Percentiles rank a stretch among this genome's conserved stretches.
Evolutionary conservation across 2,113 vertebrate genomes (phyloP).

Genomic region (Coptodon rendalli): DNA sequence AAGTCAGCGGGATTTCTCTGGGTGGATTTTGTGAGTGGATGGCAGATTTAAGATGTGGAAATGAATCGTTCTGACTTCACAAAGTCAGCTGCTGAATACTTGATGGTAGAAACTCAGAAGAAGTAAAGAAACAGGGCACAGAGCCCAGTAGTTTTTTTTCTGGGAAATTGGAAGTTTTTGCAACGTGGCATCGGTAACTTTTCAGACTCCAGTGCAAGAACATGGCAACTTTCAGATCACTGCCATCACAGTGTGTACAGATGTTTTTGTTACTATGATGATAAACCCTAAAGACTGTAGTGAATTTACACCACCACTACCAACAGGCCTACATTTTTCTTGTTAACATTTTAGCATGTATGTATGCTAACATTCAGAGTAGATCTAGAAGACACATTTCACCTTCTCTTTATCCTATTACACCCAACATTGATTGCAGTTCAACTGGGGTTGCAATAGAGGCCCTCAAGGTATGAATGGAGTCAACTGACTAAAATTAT

Average conservation of each 20-base stretch:
- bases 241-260: background rate
- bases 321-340: background rate
- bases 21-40: background rate
- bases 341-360: background rate
- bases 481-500: background rate
- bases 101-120: background rate
- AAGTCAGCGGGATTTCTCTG: background rate
- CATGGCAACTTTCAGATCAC: background rate
- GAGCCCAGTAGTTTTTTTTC: background rate
- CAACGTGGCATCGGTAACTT: background rate
- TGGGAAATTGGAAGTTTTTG: background rate
- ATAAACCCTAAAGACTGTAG: background rate
- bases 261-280: background rate
- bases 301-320: background rate
- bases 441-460: background rate
- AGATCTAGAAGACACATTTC: background rate
- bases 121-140: background rate
- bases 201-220: background rate
- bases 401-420: background rate
- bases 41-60: constrained; percentile 1
- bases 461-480: background rate
- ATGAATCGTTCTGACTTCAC: background rate
- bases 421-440: background rate
- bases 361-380: background rate
- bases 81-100: background rate